Evolutionary conservation across 2,113 vertebrate species (phyloP), one percentile per base, ranked within the genome.

Genomic region (Ramphastos sulfuratus): DNA sequence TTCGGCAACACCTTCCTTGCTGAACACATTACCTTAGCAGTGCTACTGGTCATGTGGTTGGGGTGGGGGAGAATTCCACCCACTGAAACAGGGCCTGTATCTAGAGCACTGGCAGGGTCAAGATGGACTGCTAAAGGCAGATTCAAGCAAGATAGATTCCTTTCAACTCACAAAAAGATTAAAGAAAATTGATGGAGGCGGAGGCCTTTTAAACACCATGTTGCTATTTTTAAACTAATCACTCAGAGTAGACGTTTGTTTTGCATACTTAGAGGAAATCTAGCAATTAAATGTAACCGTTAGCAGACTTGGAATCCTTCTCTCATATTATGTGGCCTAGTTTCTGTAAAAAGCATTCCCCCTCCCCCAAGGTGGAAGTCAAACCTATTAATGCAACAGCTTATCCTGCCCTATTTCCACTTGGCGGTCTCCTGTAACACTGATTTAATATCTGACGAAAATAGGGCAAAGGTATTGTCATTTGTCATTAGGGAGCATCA

Each of bases 401-500:
- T 96, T 95, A 96, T 90, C 96, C 92, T 94, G 94, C 87, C 96
- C 93, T 91, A 87, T 89, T 95, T 96, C 89, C 54, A 93, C 60
- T 96, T 82, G 87, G 89, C 94, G 85, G 89, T n/a, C 75, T 92
- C 87, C 54, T 0, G 3, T 90, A 94, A 96, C 46, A 79, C 94
- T 87, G 89, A 92, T 92, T 96, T 93, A 93, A 77, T 95, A 93
- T 93, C 92, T 89, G 72, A 96, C 67, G 91, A 95, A 96, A 96
- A 95, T 85, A 96, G 94, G 86, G 95, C 92, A 95, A 92, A 94
- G 88, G 60, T 52, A 59, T 27, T 33, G 86, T 96, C 96, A 95
- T 90, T 93, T 96, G 92, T 95, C 97, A 97, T 95, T 94, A 95
- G 95, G 85, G 94, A 95, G 87, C 5, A 18, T 21, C 67, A 63